Evolutionary conservation across 2,888 invertebrate genomes (phyloP).

Genomic region (Zhengitettix transpicula): DNA sequence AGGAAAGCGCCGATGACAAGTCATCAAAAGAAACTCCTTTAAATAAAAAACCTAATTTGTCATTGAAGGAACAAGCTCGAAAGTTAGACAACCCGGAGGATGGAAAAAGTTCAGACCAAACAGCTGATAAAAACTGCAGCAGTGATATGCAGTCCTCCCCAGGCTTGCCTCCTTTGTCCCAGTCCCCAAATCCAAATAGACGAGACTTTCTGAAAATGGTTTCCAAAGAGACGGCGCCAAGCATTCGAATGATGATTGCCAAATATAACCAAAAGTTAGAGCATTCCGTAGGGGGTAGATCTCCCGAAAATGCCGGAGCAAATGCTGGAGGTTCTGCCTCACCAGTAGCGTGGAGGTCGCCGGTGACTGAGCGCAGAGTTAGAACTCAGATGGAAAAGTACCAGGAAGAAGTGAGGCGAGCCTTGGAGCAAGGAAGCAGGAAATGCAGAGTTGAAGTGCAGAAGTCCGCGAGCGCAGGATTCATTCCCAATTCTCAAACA

Average conservation of each 20-base stretch:
- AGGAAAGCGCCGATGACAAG: too few species aligned
- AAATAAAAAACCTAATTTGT: too few species aligned
- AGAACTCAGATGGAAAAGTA: slow-evolving; percentile 33
- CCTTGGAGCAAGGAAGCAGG: slow-evolving; percentile 15
- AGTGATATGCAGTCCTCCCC: slow-evolving; percentile 5
- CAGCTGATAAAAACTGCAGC: too few species aligned
- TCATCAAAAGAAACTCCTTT: too few species aligned
- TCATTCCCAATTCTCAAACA: slow-evolving; percentile 16
- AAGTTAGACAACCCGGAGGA: too few species aligned
- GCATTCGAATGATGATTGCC: slow-evolving; percentile 52
- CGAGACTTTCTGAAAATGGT: slow-evolving; percentile 23
- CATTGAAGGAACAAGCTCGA: too few species aligned
- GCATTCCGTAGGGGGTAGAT: slow-evolving; percentile 31
- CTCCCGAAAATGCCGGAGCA: neutral
- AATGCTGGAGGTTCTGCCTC: slow-evolving; percentile 35
- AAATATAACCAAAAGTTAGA: slow-evolving; percentile 47
- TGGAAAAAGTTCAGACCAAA: too few species aligned
- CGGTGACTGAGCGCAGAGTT: slow-evolving; percentile 39
- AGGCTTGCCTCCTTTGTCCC: slow-evolving; percentile 35
- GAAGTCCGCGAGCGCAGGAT: slow-evolving; percentile 45
- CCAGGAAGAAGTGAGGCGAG: slow-evolving; percentile 27
- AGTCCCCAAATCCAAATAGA: slow-evolving; percentile 31
- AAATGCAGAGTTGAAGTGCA: slow-evolving; percentile 34
- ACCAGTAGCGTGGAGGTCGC: slow-evolving; percentile 45
- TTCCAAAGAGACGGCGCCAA: slow-evolving; percentile 47